Percentiles rank a stretch among this genome's conserved stretches.
These are phyloP conservation scores for Sciurus niger DNA, from an alignment of 2,113 vertebrate genomes.

Conservation along the genomic window DNA sequence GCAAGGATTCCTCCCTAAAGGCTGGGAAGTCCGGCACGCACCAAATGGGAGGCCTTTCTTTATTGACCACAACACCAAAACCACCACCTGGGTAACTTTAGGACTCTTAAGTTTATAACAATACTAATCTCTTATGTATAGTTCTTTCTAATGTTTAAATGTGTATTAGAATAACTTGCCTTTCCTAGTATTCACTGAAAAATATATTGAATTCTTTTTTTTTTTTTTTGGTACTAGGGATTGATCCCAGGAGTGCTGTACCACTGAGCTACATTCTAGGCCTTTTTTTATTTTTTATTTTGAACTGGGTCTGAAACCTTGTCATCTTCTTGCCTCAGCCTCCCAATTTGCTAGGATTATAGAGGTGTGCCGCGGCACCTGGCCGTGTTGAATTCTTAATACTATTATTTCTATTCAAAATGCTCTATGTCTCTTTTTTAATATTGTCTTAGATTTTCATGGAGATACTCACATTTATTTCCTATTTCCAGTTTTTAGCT, in stretches of 20 bases:
- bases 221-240: background rate
- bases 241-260: too few relatives aligned
- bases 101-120: background rate
- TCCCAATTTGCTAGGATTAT: too few relatives aligned
- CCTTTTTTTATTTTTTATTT: too few relatives aligned
- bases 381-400: background rate
- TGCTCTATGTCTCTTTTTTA: constrained; percentile 1
- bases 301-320: too few relatives aligned
- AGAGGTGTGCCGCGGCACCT: too few relatives aligned
- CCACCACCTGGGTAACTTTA: constrained; percentile 95
- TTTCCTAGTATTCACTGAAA: background rate
- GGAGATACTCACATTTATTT: background rate
- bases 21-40: constrained; percentile 96
- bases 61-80: constrained; percentile 97
- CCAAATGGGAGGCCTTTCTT: constrained; percentile 96
- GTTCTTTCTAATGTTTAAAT: background rate
- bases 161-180: background rate
- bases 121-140: background rate
- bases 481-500: constrained; percentile 25
- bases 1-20: constrained; percentile 91
- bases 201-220: background rate
- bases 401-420: background rate
- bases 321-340: too few relatives aligned
- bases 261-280: too few relatives aligned
- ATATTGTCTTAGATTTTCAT: background rate